Conservation (phyloP, 2,797 vertebrate species). For the Spinus pinus region DNA sequence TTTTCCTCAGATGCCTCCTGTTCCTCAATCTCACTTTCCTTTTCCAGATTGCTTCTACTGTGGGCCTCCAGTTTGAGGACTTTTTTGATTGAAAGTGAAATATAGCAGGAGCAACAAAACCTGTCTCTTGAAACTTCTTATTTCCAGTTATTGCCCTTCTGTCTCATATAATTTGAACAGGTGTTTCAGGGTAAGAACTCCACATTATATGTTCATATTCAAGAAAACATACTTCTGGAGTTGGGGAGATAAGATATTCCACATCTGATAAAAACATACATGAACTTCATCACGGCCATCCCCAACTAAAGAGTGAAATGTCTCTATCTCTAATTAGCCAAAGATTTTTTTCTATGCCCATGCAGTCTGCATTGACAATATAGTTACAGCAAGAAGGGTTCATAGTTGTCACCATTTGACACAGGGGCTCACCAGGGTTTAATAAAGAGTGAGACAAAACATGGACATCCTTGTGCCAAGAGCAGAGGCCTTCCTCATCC, state of each 20-base stretch:
- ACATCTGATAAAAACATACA: background rate
- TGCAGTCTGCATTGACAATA: background rate
- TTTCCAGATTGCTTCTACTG: background rate
- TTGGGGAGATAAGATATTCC: background rate
- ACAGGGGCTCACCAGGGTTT: background rate
- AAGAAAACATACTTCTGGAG: background rate
- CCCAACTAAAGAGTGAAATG: background rate
- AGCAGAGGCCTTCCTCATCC: background rate
- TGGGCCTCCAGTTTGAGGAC: background rate
- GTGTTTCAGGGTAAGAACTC: background rate
- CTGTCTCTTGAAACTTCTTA: background rate
- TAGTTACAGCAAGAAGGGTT: background rate
- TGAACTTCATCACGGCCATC: background rate
- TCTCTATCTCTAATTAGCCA: background rate
- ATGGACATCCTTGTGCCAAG: background rate
- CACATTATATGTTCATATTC: background rate
- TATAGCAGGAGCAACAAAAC: background rate
- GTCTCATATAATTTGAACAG: background rate
- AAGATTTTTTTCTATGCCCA: background rate
- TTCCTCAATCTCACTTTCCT: background rate
- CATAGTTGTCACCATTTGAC: background rate
- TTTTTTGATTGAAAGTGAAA: background rate
- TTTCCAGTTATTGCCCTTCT: background rate
- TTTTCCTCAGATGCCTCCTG: background rate
- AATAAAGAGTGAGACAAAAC: background rate